Evolutionary conservation across 2,797 vertebrate genomes (phyloP), one percentile per base, ranked within the genome.

Genomic region (Gobionotothen gibberifrons): DNA sequence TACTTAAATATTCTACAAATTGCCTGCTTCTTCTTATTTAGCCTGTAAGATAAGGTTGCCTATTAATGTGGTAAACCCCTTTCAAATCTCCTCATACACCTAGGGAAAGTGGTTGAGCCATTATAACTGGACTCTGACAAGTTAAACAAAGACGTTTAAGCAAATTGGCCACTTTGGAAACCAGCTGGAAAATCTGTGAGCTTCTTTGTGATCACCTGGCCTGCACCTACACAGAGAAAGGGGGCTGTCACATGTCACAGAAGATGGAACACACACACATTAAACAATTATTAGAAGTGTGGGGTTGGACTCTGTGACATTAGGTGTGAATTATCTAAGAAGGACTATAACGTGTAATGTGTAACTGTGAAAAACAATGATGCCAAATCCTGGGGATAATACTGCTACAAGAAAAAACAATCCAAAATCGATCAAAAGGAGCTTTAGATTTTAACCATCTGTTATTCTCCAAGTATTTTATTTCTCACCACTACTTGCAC

Each of bases 201-300:
- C 5, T 79, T 79, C 51, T 54, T 69, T 56, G 21, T 53, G 56
- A 77, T 64, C 71, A 62, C 68, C 74, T 67, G 67, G 49, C 54
- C 60, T 42, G 17, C 60, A 76, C 63, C 67, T 53, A 60, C 65
- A 40, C 71, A 58, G 43, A 52, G 15, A 26, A 26, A 26, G 26
- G 26, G 26, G 26, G 26, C 26, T 5, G 26, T 26, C 26, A 26
- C 67, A 59, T 2, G 51, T 13, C 5, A 15, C 36, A 56, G 40
- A 72, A 48, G 69, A 29, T 55, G 17, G 59, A 76, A 26, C 26
- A 36, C 32, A 36, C 32, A 36, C 32, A 36, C 32, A 36, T 9
- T 36, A 26, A 26, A 36, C 32, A 36, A 36, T 36, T 36, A 36
- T 36, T 36, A 36, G 32, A 36, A 36, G 32, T 36, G 32, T 36